Evolutionary conservation across 2,113 vertebrate species (phyloP), one percentile per base, ranked within the genome.

Genomic region (Gulo gulo): DNA sequence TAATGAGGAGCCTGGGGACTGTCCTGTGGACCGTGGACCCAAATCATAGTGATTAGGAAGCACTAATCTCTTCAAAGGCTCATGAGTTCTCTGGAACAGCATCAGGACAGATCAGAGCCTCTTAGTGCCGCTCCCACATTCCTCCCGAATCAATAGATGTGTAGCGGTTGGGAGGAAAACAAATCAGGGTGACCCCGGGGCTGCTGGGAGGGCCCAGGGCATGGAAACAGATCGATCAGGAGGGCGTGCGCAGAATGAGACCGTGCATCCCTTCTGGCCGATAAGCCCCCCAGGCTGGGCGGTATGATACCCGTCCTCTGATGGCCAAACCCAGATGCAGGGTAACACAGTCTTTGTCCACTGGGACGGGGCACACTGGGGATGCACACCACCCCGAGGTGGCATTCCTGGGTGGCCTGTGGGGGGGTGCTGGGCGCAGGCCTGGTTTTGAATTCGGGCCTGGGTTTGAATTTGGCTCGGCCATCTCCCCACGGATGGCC

Each of bases 1-100:
- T 93, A 96, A 94, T 78, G 82, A 96, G 92, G 71, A 71, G 39
- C 36, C 76, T 42, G 57, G 89, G 80, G 89, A 91, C 47, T 16
- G 31, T 76, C 63, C 85, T n/a, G 23, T 14, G 5, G 45, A 50
- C 74, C 20, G 0, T 4, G 36, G 42, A 24, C 82, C 50, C 65
- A 73, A 45, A 95, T 36, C 71, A 79, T 78, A 82, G 93, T 14
- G 89, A 87, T 59, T 88, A 47, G 31, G 76, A 63, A 88, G 85
- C 26, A 15, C 15, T 47, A 39, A 96, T 96, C 86, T 45, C 59
- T 93, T 61, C 85, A 80, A 85, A 97, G 65, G 1, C 7, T 23
- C 78, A 63, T 1, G 9, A 23, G 23, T 52, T 87, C 71, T 85
- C 86, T 16, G 3, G 24, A 47, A 39, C 1, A 2, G 13, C n/a